A percentile compares a stretch with the other conserved stretches of the same genome.
Evolutionary conservation across 2,797 vertebrate species (phyloP).

Genomic region (Chloroceryle inda): DNA sequence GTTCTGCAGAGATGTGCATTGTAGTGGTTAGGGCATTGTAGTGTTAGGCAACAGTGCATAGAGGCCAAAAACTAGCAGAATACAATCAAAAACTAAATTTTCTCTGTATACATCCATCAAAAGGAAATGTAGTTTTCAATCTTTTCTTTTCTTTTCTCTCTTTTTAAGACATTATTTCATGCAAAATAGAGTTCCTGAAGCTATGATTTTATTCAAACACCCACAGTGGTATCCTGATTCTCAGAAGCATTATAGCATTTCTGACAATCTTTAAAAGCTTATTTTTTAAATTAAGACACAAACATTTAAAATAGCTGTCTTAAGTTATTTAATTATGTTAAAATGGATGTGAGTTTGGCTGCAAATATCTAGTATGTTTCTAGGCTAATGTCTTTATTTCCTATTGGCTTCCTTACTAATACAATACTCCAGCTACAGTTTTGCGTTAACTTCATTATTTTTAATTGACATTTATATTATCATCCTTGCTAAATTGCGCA

Average conservation of each 20-base stretch:
- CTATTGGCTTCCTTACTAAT: constrained; percentile 12
- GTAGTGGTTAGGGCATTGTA: too few relatives aligned
- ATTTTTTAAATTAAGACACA: not conserved
- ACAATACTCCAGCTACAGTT: not conserved
- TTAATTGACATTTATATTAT: not conserved
- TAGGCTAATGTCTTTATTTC: not conserved
- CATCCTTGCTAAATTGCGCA: not conserved
- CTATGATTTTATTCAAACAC: not conserved
- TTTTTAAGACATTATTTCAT: not conserved
- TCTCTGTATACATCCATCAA: not conserved
- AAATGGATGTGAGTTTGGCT: not conserved
- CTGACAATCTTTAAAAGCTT: not conserved
- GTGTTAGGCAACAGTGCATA: too few relatives aligned
- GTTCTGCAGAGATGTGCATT: not conserved
- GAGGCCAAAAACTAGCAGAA: not conserved
- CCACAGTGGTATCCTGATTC: not conserved
- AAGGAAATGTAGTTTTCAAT: not conserved
- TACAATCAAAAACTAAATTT: not conserved
- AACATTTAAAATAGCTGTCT: not conserved
- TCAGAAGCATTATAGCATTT: not conserved
- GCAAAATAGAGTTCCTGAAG: not conserved
- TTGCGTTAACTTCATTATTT: constrained; percentile 25
- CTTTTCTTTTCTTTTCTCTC: not conserved
- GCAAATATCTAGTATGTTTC: not conserved
- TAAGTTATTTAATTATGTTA: not conserved